Conservation (phyloP, 2,888 invertebrate genomes). For the Tridacna gigas region DNA sequence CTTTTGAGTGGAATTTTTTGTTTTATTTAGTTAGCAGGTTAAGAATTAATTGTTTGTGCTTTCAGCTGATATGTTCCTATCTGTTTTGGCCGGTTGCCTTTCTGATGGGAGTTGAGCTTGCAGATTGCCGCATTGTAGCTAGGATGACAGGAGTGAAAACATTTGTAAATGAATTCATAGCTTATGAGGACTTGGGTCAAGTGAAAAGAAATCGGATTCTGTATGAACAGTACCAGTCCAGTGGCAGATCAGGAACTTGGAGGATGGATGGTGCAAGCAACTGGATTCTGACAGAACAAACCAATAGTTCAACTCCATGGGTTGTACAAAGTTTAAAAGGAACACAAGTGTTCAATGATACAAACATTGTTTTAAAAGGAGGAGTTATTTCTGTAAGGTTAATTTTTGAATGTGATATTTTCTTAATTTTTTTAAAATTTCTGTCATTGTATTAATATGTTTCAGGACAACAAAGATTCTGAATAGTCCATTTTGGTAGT, state of each 20-base stretch:
- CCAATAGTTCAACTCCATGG: neutral
- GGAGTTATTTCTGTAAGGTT: slow-evolving; percentile 70
- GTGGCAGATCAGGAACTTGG: slow-evolving; percentile 67
- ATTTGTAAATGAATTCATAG: slow-evolving; percentile 96
- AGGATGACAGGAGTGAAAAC: slow-evolving; percentile 94
- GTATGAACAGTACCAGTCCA: slow-evolving; percentile 49
- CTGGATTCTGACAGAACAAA: slow-evolving; percentile 36
- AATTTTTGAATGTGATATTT: neutral
- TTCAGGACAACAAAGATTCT: too few species aligned
- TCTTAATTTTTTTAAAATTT: too few species aligned
- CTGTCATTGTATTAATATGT: too few species aligned
- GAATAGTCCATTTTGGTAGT: too few species aligned
- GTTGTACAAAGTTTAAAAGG: neutral
- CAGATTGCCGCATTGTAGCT: slow-evolving; percentile 91
- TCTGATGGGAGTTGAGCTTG: slow-evolving; percentile 89
- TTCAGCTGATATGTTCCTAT: slow-evolving; percentile 84
- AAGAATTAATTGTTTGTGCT: slow-evolving; percentile 4
- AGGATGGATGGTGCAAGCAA: slow-evolving; percentile 46
- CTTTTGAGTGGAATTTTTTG: too few species aligned
- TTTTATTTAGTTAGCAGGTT: too few species aligned
- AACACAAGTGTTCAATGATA: slow-evolving; percentile 12
- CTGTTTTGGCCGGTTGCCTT: slow-evolving; percentile 95
- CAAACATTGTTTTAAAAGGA: slow-evolving; percentile 60
- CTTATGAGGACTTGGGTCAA: slow-evolving; percentile 89
- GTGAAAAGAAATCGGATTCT: slow-evolving; percentile 66